phyloP scores from a whole-genome alignment of 1,140 invertebrate species.

The Geopemphigus sp. region DNA sequence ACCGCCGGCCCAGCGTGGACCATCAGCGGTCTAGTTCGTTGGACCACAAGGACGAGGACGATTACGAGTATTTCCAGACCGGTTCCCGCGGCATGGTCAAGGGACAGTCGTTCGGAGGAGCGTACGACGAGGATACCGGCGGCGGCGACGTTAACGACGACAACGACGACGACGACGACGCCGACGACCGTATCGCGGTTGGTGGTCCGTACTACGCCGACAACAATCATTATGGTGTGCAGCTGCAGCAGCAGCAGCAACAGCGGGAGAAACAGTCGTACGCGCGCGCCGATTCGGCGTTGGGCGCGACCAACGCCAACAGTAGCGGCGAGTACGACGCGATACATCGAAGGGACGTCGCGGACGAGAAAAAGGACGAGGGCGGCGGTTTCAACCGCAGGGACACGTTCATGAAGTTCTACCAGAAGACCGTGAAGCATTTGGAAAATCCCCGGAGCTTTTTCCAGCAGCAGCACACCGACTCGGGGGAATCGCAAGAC shows the following conservation, averaged over 20 bases:
- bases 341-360: not conserved
- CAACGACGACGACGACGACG: not conserved
- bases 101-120: not conserved
- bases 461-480: slow-evolving; percentile 58
- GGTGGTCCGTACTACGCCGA: not conserved
- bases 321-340: not conserved
- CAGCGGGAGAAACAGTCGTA: not conserved
- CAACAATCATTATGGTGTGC: no score
- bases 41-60: slow-evolving; percentile 2
- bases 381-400: slow-evolving; percentile 49
- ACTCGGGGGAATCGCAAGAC: slow-evolving; percentile 61
- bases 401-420: slow-evolving; percentile 52
- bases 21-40: slow-evolving; percentile 21
- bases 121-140: not conserved
- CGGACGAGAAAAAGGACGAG: slow-evolving; percentile 18
- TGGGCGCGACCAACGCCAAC: not conserved
- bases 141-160: not conserved
- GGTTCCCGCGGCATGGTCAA: no score
- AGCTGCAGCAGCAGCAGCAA: no score
- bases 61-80: not conserved
- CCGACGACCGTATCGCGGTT: no score
- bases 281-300: not conserved
- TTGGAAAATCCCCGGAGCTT: slow-evolving; percentile 51
- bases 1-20: not conserved
- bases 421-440: slow-evolving; percentile 49